A percentile compares a stretch with the other conserved stretches of the same genome.
These are phyloP conservation scores for Brachionus koreanus DNA, from an alignment of 1,140 invertebrate species.

Conservation along the genomic window DNA sequence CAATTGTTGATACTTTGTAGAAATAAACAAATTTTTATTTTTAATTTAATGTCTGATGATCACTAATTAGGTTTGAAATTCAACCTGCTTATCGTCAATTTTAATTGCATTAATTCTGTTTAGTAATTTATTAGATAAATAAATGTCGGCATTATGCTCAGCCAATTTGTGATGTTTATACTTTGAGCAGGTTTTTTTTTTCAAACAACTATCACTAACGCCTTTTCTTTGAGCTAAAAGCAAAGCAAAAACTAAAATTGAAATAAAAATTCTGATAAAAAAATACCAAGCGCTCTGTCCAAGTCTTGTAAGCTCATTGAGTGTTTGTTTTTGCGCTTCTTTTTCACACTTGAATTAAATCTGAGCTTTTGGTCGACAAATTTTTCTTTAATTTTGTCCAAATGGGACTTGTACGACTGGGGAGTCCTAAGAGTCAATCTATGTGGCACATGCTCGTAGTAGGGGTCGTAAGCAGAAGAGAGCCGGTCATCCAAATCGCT, in stretches of 20 bases:
- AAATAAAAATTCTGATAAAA: not conserved
- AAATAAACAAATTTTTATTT: not conserved
- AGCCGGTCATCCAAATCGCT: not conserved
- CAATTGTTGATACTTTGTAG: no score
- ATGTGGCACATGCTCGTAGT: not conserved
- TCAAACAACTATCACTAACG: not conserved
- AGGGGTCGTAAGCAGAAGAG: not conserved
- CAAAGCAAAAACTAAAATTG: not conserved
- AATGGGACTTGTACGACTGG: not conserved
- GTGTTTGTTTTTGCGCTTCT: not conserved
- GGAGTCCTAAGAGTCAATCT: not conserved
- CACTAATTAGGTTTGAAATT: not conserved
- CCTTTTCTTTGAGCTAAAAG: not conserved
- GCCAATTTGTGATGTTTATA: conserved; percentile 24
- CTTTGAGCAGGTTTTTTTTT: conserved; percentile 6
- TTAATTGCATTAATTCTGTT: not conserved
- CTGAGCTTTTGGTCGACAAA: conserved; percentile 26
- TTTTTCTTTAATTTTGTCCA: not conserved
- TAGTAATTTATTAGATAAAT: not conserved
- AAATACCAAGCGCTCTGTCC: not conserved
- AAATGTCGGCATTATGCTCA: not conserved
- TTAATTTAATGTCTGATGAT: not conserved
- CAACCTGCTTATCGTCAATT: not conserved
- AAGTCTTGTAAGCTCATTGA: conserved; percentile 25
- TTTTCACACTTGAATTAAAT: not conserved